A percentile compares a stretch with the other conserved stretches of the same genome.
Conservation (phyloP, 2,888 invertebrate species). For the Tipula lateralis region DNA sequence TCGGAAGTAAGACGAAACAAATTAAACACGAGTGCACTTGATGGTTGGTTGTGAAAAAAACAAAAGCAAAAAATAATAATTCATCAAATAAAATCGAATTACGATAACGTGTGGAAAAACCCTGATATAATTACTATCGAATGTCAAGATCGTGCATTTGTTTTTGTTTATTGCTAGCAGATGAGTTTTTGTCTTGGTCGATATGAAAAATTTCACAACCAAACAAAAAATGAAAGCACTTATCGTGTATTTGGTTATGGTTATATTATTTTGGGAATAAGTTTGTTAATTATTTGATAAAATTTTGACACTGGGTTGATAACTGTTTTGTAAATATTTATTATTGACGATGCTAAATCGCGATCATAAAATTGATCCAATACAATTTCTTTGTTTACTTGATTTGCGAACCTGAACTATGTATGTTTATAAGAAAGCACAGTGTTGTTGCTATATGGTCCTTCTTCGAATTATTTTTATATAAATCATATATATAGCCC, state of each 20-base stretch:
- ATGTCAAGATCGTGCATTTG: not conserved
- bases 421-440: too few relatives aligned
- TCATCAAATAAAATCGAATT: not conserved
- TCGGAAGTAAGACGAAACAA: not conserved
- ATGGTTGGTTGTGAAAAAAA: not conserved
- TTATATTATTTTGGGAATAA: not conserved
- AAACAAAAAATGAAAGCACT: not conserved
- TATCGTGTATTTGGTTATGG: not conserved
- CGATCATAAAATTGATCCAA: not conserved
- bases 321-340: not conserved
- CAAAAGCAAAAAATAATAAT: not conserved
- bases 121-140: not conserved
- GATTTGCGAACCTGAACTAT: too few relatives aligned
- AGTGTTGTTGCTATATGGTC: too few relatives aligned
- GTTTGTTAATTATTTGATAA: not conserved
- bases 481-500: too few relatives aligned
- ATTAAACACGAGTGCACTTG: not conserved
- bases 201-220: not conserved
- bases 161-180: not conserved
- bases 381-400: too few relatives aligned
- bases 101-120: not conserved
- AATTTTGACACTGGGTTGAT: not conserved
- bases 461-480: too few relatives aligned
- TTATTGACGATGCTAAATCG: not conserved
- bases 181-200: not conserved